Base-by-base conservation (phyloP, 37 sponge, comb jelly and placozoan species). In the Ianthella basta region DNA sequence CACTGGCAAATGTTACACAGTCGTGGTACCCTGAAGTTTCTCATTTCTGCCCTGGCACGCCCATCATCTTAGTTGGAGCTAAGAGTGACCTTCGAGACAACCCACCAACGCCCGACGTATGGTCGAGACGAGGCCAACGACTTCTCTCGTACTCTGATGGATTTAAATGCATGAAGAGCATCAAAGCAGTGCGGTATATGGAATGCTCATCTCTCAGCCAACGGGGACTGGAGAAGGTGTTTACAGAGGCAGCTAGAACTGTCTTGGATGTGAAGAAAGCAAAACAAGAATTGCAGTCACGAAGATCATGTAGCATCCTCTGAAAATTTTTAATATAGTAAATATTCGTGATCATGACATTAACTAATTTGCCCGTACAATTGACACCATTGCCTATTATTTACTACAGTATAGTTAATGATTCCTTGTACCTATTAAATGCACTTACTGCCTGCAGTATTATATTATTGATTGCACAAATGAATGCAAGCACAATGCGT, bases 151-250 rank as follows among this genome's bases (percentile, higher is more conserved):
- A 68, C 41, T 77, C 69, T 25, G 91, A 94, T 64, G 95, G 95
- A 25, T 55, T 88, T 4, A 84, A 72, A 10, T 72, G 88, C 74
- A 87, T 84, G 27, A 88, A 94, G 64, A 91, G 81, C 57, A 91
- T 94, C 29, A 60, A 65, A n/a, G 91, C 95, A 23, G 79, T 91
- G 54, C 88, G 91, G 85, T 94, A 94, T 78, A 66, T 94, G 36
- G 95, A 94, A 55, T 94, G 95, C 55, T 90, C 91, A 0, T 89
- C 95, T 36, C 84, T 88, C 55, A 91, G 89, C 0, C 91, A 91
- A 61, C 86, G 81, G 73, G 91, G 91, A 20, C 85, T 94, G 32
- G 91, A 91, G 56, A 83, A 94, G 36, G 89, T 94, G 33, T 94
- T 94, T 50, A 56, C 55, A 15, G 90, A 90, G 15, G 95, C 95